These are phyloP conservation scores for Orestias chungarensis DNA, from an alignment of 2,797 vertebrate genomes.

Conservation along the genomic window DNA sequence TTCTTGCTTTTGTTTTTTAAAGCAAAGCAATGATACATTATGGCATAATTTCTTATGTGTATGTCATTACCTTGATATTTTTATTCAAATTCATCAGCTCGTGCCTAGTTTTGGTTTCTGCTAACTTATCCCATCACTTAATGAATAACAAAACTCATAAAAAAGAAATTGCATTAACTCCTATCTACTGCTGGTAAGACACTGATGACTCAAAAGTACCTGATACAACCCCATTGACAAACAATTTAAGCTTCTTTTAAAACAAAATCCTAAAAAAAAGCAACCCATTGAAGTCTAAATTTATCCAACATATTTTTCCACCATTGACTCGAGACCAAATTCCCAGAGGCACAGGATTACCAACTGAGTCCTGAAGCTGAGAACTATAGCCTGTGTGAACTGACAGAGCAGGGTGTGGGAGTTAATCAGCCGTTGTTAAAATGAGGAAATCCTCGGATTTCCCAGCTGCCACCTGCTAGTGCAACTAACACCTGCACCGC, in stretches of 20 bases:
- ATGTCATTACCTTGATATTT: too few species aligned
- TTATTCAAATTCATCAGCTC: too few species aligned
- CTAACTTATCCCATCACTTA: too few species aligned
- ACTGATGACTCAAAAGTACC: background rate
- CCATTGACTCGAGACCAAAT: constrained; percentile 3
- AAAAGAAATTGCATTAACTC: too few species aligned
- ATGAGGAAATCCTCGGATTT: constrained; percentile 61
- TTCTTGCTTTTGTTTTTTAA: background rate
- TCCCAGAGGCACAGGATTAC: background rate
- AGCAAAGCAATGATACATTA: background rate
- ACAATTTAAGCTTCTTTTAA: background rate
- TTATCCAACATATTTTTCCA: background rate
- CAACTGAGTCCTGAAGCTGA: constrained; percentile 6
- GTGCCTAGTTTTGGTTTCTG: too few species aligned
- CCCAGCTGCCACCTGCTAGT: constrained; percentile 62
- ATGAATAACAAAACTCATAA: too few species aligned
- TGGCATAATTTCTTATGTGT: too few species aligned
- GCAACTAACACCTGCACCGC: constrained; percentile 54
- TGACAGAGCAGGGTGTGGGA: constrained; percentile 16
- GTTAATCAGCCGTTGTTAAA: constrained; percentile 57
- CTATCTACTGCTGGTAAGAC: background rate
- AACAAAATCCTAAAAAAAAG: background rate
- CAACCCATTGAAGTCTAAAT: background rate
- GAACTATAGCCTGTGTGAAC: constrained; percentile 19
- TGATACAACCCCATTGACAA: background rate